Base-by-base conservation (phyloP, 2,888 invertebrate genomes). In the Cataglyphis livida region DNA sequence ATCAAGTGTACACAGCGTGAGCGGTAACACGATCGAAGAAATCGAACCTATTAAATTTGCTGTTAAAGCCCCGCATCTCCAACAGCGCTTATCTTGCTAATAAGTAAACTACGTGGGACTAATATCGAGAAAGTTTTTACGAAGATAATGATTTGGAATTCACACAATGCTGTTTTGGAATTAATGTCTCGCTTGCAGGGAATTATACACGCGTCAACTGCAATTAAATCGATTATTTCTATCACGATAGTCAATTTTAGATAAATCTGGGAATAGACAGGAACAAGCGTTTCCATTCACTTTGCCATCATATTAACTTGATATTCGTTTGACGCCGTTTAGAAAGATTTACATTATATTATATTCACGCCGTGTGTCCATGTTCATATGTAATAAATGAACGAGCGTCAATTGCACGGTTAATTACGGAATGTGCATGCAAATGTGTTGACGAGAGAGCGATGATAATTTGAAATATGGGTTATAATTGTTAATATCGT, bases 11-110 rank as follows among this genome's bases (percentile, higher is more conserved):
- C 82, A 84, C 74, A 65, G 21, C 9, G 15, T 54, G 35, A 18
- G 21, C 18, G 41, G 68, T 28, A 73, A 73, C 51, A n/a, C 54
- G 81, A 83, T 76, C 81, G 87, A 66, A 41, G 85, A 82, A 87
- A 88, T 90, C 86, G 85, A 86, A 84, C 75, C 86, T 83, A 90
- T 90, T 90, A 85, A 89, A 88, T 87, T 85, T 84, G 84, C 71
- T 75, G 82, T 85, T 83, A 83, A 44, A 28, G 21, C 71, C 44
- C 0, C 68, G 51, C 59, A 48, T 44, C 32, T 66, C 64, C 48
- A 71, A 15, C 68, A 61, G 44, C 65, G 57, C 35, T 68, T 48
- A 61, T 51, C 12, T 62, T 32, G 54, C 32, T 74, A 35, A 9
- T 32, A 48, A 79, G 10, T 62, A 44, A 54, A 10, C 12, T 54